Evolutionary conservation across 2,888 invertebrate species (phyloP).

Genomic region (Limnephilus marmoratus): DNA sequence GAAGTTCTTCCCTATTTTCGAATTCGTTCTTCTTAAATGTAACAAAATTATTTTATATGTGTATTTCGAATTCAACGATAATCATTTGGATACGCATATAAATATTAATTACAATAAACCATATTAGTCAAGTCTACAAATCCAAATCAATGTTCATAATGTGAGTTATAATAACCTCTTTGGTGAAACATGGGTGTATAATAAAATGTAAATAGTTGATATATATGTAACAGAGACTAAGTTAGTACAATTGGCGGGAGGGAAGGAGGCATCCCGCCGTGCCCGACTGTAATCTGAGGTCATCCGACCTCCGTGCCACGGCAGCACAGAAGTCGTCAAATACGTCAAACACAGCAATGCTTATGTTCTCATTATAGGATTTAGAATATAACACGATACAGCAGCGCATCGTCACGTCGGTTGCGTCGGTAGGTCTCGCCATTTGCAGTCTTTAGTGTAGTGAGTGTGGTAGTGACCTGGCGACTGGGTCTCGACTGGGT

Average conservation of each 20-base stretch:
- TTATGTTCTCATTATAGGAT: conserved; percentile 58
- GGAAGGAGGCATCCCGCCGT: conserved; percentile 15
- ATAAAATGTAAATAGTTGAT: conserved; percentile 41
- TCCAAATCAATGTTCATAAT: conserved; percentile 34
- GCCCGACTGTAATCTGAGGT: not conserved
- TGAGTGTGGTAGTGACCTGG: conserved; percentile 42
- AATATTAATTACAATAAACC: conserved; percentile 28
- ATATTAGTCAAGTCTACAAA: conserved; percentile 43
- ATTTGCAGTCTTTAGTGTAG: conserved; percentile 61
- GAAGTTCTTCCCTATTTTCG: conserved; percentile 51
- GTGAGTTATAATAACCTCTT: conserved; percentile 31
- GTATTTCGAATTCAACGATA: conserved; percentile 18
- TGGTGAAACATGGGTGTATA: conserved; percentile 11
- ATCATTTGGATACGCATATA: conserved; percentile 19
- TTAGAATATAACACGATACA: conserved; percentile 61
- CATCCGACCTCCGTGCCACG: not conserved
- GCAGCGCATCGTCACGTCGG: conserved; percentile 50
- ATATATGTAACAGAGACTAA: not conserved
- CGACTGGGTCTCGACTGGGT: conserved; percentile 62
- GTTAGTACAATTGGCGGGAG: not conserved
- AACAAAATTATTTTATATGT: conserved; percentile 30
- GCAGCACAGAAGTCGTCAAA: conserved; percentile 43
- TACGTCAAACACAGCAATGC: conserved; percentile 58
- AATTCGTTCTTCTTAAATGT: conserved; percentile 38
- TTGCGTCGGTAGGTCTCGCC: conserved; percentile 57